Evolutionary conservation across 2,888 invertebrate species (phyloP), one percentile per base, ranked within the genome.

Genomic region (Mantis religiosa): DNA sequence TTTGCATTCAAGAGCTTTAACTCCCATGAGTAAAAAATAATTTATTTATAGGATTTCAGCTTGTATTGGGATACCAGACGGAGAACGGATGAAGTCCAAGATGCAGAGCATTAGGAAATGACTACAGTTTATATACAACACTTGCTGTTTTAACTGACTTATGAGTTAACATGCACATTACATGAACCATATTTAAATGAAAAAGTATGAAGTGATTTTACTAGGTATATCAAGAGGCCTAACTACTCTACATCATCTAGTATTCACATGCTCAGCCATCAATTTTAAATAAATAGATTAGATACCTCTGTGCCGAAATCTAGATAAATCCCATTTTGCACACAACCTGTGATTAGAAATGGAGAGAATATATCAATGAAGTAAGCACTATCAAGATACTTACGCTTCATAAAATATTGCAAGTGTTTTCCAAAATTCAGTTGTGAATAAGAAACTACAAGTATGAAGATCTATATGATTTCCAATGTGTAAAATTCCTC

Each of bases 261-360:
- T 20, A 71, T 71, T 71, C 54, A 71, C 54, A 71, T 71, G 54
- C 54, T 71, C 54, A 71, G 54, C 54, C 25, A 25, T 20, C 54
- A 20, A 25, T 41, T 71, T 1, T 71, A 71, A 71, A 71, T 71
- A 71, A 71, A 4, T 71, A 71, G 54, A 71, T 25, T 71, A 71
- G 25, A 25, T 71, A 71, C 54, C 54, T 71, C 20, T 71, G 54
- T 71, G 20, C 25, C 14, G 54, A 71, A 71, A 71, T 14, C 25
- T 71, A 87, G 28, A 87, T 81, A 28, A 81, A 87, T 20, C 81
- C 86, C 86, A 87, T 87, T 30, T 28, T 81, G 86, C 86, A 81
- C 20, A 87, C 81, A 71, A 87, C 20, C 86, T 87, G 86, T 82
- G 82, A 87, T 71, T 71, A 71, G 20, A 71, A 71, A 71, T 71